Evolutionary conservation across 2,888 invertebrate species (phyloP).

Genomic region (Marasmarcha lunaedactyla): DNA sequence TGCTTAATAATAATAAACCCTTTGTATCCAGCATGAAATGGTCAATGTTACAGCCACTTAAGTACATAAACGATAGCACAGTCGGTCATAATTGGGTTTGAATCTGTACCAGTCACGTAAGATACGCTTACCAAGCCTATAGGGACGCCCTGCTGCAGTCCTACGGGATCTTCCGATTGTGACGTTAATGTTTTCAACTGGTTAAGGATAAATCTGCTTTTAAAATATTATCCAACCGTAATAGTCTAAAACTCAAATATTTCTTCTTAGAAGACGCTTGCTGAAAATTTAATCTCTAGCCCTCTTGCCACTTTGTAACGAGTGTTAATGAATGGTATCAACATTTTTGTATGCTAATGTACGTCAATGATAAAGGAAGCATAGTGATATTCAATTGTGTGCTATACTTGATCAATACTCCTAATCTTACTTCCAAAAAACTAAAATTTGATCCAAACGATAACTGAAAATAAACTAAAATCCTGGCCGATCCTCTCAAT

Average conservation of each 20-base stretch:
- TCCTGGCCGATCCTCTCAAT: background rate
- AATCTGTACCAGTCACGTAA: conserved; percentile 48
- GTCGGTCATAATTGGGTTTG: conserved; percentile 59
- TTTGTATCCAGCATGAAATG: conserved; percentile 14
- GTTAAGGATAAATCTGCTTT: conserved; percentile 1
- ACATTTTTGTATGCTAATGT: too few relatives aligned
- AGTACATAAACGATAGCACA: conserved; percentile 56
- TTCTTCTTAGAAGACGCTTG: too few relatives aligned
- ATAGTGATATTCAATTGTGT: too few relatives aligned
- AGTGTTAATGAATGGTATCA: too few relatives aligned
- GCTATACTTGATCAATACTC: too few relatives aligned
- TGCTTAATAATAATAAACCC: background rate
- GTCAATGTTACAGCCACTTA: conserved; percentile 40
- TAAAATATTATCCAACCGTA: too few relatives aligned
- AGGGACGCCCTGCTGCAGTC: conserved; percentile 14
- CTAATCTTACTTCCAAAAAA: too few relatives aligned
- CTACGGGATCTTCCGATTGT: conserved; percentile 21
- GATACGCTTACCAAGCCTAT: conserved; percentile 28
- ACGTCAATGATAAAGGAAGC: too few relatives aligned
- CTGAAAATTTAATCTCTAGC: too few relatives aligned
- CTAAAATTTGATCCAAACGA: too few relatives aligned
- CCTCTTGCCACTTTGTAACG: too few relatives aligned
- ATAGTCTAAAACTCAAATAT: too few relatives aligned
- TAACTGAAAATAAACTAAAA: background rate
- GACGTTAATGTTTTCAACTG: conserved; percentile 2